phyloP scores from a whole-genome alignment of 92 coral and sea anemone species.

The Epizoanthus stellaris region DNA sequence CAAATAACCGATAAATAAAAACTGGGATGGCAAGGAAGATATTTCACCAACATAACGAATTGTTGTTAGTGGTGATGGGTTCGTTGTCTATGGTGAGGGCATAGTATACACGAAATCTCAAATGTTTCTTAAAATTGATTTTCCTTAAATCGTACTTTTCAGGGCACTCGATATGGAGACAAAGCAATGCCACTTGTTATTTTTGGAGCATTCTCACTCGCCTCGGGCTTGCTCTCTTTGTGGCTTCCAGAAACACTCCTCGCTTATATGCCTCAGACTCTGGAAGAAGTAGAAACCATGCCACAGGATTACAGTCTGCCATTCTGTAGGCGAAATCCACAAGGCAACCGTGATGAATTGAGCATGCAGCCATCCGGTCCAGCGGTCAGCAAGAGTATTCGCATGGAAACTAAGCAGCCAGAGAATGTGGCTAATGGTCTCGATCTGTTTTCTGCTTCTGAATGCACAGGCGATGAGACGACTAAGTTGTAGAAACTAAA shows the following conservation, averaged over 20 bases:
- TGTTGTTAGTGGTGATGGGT: too few species aligned
- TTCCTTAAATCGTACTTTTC: background rate
- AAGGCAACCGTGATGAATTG: background rate
- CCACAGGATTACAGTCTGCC: background rate
- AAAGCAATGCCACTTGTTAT: background rate
- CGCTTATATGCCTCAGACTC: background rate
- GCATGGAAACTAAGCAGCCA: background rate
- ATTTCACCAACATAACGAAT: too few species aligned
- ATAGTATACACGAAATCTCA: too few species aligned
- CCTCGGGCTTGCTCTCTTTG: background rate
- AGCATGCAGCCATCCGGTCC: background rate
- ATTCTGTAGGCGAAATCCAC: background rate
- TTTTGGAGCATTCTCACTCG: background rate
- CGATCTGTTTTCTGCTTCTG: background rate
- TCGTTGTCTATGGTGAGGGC: too few species aligned
- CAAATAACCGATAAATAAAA: too few species aligned
- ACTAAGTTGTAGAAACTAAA: background rate
- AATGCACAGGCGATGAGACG: background rate
- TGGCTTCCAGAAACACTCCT: slow-evolving; percentile 1
- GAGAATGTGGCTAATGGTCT: background rate
- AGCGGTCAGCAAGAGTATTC: background rate
- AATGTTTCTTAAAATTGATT: background rate
- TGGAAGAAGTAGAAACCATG: background rate
- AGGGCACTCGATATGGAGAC: background rate
- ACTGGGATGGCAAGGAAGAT: too few species aligned